Conservation (phyloP, 2,888 invertebrate species). For the Gerosis bhagava region DNA sequence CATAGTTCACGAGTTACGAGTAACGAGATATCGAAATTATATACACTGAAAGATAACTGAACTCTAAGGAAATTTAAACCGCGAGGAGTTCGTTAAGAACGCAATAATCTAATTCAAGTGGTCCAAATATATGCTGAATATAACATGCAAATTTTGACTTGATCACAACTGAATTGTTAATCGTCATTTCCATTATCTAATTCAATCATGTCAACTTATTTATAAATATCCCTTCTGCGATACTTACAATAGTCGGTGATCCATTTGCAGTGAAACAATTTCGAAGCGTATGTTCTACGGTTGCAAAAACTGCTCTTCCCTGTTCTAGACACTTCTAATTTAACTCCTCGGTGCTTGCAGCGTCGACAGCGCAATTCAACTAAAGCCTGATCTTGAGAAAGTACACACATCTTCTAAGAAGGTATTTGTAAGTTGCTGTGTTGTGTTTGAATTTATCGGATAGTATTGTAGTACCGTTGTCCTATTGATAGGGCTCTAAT, state of each 20-base stretch:
- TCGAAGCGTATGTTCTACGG: constrained; percentile 5
- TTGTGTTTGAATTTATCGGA: constrained; percentile 9
- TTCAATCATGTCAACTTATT: too few relatives aligned
- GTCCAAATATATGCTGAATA: too few relatives aligned
- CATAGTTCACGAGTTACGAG: constrained; percentile 15
- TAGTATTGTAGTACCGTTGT: constrained; percentile 1
- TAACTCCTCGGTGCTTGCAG: constrained; percentile 29
- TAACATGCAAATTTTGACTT: too few relatives aligned
- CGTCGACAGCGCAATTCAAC: constrained; percentile 24
- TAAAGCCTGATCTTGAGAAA: constrained; percentile 23
- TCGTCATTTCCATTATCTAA: too few relatives aligned
- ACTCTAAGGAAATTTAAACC: too few relatives aligned
- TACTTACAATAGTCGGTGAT: background rate
- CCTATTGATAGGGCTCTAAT: constrained; percentile 13
- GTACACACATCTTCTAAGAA: constrained; percentile 17
- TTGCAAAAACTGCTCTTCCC: constrained; percentile 35
- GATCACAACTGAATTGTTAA: too few relatives aligned
- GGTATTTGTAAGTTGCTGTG: constrained; percentile 12
- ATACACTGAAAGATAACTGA: too few relatives aligned
- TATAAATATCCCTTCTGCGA: too few relatives aligned
- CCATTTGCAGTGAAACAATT: constrained; percentile 19
- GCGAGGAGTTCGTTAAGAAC: too few relatives aligned
- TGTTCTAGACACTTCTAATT: constrained; percentile 35
- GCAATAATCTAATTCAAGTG: too few relatives aligned
- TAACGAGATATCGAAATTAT: constrained; percentile 16